phyloP scores from a whole-genome alignment of 1,140 invertebrate genomes.

The Aporrectodea caliginosa region DNA sequence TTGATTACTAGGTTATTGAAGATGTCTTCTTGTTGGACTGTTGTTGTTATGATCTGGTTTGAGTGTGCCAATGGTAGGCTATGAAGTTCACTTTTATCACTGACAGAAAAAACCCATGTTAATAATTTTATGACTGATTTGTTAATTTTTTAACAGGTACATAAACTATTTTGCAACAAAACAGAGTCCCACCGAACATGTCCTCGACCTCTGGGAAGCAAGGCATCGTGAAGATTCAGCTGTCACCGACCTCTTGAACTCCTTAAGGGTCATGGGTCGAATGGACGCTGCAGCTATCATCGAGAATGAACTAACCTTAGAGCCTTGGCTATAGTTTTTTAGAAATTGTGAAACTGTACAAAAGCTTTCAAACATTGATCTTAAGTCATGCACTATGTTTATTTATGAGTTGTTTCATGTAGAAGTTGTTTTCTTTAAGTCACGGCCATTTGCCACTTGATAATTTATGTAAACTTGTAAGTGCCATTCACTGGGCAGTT shows the following conservation, averaged over 20 bases:
- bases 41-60: too few relatives aligned
- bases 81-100: too few relatives aligned
- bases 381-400: background rate
- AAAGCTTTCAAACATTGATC: background rate
- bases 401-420: background rate
- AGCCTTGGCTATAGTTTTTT: background rate
- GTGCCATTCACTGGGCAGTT: background rate
- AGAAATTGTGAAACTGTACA: background rate
- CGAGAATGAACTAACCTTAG: constrained; percentile 27
- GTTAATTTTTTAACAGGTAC: constrained; percentile 67
- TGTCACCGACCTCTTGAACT: constrained; percentile 80
- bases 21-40: too few relatives aligned
- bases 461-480: background rate
- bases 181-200: constrained; percentile 90
- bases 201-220: constrained; percentile 92
- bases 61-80: too few relatives aligned
- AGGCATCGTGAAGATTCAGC: constrained; percentile 79
- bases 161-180: constrained; percentile 95
- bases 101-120: too few relatives aligned
- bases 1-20: too few relatives aligned
- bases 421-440: background rate
- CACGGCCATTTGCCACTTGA: background rate
- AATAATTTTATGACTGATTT: too few relatives aligned
- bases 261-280: constrained; percentile 84
- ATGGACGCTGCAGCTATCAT: constrained; percentile 63